Base-by-base conservation (phyloP, 2,113 vertebrate genomes). In the Hyaena hyaena region DNA sequence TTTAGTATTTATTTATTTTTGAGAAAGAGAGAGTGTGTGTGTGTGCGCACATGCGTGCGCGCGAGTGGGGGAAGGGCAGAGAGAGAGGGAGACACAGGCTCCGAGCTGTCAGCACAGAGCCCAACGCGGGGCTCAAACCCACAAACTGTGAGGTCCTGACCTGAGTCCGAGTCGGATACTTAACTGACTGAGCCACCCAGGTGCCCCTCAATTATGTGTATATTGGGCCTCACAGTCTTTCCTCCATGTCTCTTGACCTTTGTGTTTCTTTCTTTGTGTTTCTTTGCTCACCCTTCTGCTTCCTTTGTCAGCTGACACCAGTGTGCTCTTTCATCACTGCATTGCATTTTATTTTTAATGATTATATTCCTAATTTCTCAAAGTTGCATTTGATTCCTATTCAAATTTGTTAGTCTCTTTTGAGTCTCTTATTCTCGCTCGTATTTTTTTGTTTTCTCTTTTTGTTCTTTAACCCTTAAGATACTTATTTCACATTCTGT, bases 321-420 rank as follows among this genome's bases (percentile, higher is more conserved):
- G 2, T 93, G 10, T 65, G 6, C 16, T 80, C 2, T 79, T 85
- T 66, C 55, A 53, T n/a, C 28, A 55, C 10, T 45, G 23, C 28
- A 24, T 35, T 85, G 10, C 28, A 80, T 93, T 88, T 77, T 83
- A 61, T 63, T 88, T 88, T 82, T 82, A 92, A 83, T 88, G 12
- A 79, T n/a, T 77, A 63, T 77, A 28, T n/a, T 74, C 48, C 45
- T 68, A 35, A 92, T 85, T 85, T 71, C 35, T 79, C 28, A 79
- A 93, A 89, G 24, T 80, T 92, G 4, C 71, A 43, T 77, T 73
- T 81, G 10, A 12, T 73, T 90, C 24, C 77, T 58, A 88, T 80
- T 95, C 45, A 89, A 21, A 80, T 79, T 79, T 85, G 55, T 73
- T 95, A 35, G 26, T n/a, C 4, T 69, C 65, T 86, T 80, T 81